Evolutionary conservation across 2,113 vertebrate genomes (phyloP).

Genomic region (Stercorarius parasiticus): DNA sequence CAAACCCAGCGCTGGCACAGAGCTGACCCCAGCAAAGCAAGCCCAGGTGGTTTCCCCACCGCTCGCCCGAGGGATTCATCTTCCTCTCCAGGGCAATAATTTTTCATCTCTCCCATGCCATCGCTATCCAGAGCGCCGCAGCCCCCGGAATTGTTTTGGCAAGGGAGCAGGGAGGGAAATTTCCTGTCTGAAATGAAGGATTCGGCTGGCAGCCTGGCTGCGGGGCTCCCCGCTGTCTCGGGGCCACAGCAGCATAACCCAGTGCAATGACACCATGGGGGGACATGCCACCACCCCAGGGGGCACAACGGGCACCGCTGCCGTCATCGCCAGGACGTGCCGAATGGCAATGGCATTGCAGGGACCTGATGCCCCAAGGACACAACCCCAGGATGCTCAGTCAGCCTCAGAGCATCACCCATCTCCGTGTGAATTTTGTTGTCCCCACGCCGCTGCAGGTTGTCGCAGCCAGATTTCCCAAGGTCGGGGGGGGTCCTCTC

Average conservation of each 20-base stretch:
- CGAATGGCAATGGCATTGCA: fast-evolving
- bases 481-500: background rate
- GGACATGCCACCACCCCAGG: background rate
- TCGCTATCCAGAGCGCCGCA: background rate
- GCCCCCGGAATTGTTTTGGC: background rate
- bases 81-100: background rate
- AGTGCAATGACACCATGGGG: background rate
- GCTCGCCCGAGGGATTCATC: background rate
- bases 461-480: background rate
- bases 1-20: background rate
- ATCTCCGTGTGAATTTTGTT: fast-evolving
- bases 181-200: background rate
- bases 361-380: background rate
- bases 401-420: background rate
- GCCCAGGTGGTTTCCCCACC: background rate
- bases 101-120: background rate
- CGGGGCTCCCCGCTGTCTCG: fast-evolving
- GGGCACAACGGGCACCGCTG: fast-evolving
- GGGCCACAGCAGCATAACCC: background rate
- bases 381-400: fast-evolving
- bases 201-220: background rate
- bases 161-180: background rate
- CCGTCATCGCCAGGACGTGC: fast-evolving
- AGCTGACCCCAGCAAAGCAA: background rate
- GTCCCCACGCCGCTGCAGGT: fast-evolving